Evolutionary conservation across 2,888 invertebrate species (phyloP).

Genomic region (Strigamia maritima): DNA sequence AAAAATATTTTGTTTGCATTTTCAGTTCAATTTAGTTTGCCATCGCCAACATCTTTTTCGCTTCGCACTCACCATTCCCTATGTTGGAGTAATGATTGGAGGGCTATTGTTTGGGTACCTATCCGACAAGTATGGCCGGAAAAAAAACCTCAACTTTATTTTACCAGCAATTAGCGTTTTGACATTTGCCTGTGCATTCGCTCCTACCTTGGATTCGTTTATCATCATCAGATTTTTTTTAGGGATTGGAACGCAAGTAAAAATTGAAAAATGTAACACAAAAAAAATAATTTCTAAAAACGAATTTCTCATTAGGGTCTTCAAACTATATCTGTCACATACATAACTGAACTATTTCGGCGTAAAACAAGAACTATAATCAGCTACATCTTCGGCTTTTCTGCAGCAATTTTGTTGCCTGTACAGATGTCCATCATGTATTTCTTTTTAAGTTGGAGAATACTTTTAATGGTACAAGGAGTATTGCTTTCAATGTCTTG

Average conservation of each 20-base stretch:
- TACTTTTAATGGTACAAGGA: not conserved
- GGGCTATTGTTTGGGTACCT: not conserved
- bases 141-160: not conserved
- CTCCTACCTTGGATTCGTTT: not conserved
- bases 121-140: not conserved
- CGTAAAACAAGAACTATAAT: not conserved
- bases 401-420: not conserved
- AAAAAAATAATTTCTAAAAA: not conserved
- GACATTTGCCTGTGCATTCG: not conserved
- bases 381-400: not conserved
- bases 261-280: not conserved
- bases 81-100: constrained; percentile 25
- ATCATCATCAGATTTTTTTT: not conserved
- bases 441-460: constrained; percentile 10
- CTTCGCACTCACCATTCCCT: not conserved
- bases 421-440: not conserved
- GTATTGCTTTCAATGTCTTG: not conserved
- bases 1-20: not conserved
- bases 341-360: not conserved
- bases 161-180: not conserved
- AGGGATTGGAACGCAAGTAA: not conserved
- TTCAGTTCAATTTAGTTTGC: constrained; percentile 8
- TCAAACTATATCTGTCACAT: not conserved
- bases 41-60: not conserved
- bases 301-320: not conserved